Conservation (phyloP, 35 echinoderm and acorn worm genomes). For the Heliocidaris erythrogramma region DNA sequence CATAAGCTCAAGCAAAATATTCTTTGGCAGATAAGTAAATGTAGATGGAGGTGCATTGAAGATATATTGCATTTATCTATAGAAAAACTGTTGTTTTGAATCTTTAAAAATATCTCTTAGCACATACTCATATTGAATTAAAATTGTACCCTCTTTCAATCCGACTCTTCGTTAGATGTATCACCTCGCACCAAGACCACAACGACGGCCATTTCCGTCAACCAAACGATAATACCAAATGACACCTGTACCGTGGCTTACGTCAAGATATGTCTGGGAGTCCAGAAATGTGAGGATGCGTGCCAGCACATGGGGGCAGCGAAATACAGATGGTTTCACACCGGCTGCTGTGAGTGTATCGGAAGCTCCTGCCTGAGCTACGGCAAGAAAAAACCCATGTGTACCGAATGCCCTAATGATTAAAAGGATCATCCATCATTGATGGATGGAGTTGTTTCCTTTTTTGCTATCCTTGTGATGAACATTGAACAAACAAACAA, state of each 20-base stretch:
- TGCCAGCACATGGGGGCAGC: slow-evolving; percentile 80
- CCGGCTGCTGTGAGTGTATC: slow-evolving; percentile 90
- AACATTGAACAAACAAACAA: not conserved
- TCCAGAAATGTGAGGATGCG: slow-evolving; percentile 71
- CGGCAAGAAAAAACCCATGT: slow-evolving; percentile 79
- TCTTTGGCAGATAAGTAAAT: too few relatives aligned
- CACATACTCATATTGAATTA: not conserved
- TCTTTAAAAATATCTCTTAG: not conserved
- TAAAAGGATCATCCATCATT: not conserved
- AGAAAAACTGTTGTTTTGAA: too few relatives aligned
- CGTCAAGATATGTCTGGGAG: slow-evolving; percentile 72
- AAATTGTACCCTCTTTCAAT: not conserved
- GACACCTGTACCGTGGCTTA: slow-evolving; percentile 71
- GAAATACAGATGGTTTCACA: slow-evolving; percentile 88
- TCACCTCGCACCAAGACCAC: slow-evolving; percentile 19
- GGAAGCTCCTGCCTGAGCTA: slow-evolving; percentile 83
- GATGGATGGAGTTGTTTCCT: not conserved
- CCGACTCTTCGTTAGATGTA: not conserved
- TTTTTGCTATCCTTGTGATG: not conserved
- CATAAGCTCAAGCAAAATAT: too few relatives aligned
- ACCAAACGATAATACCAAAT: slow-evolving; percentile 23
- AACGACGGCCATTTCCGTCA: not conserved
- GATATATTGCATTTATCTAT: too few relatives aligned
- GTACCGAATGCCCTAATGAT: slow-evolving; percentile 65
- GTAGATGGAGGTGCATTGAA: too few relatives aligned